Conservation (phyloP, 2,888 invertebrate genomes). For the Tholera decimalis region DNA sequence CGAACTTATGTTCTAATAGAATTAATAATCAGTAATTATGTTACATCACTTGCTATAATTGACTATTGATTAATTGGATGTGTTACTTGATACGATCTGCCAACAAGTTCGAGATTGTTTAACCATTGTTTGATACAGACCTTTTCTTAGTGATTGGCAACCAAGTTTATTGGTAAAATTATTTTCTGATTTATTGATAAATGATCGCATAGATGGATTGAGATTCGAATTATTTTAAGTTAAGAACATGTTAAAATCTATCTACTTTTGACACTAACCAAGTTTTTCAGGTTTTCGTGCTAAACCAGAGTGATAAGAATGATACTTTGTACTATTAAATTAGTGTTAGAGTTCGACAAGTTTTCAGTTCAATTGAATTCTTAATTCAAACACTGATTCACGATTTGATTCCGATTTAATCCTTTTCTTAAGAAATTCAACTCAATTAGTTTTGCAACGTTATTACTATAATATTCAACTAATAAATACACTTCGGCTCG, state of each 20-base stretch:
- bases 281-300: no score
- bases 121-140: slow-evolving; percentile 59
- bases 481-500: slow-evolving; percentile 16
- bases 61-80: slow-evolving; percentile 6
- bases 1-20: neutral
- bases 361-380: no score
- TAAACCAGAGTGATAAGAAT: no score
- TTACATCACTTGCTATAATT: slow-evolving; percentile 24
- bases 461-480: neutral
- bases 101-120: slow-evolving; percentile 39
- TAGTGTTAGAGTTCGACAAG: no score
- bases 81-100: slow-evolving; percentile 10
- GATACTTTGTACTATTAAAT: no score
- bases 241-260: no score
- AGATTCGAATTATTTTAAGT: no score
- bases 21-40: slow-evolving; percentile 20
- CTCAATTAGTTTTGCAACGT: neutral
- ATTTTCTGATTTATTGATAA: neutral
- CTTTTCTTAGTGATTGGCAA: slow-evolving; percentile 65
- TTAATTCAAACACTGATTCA: no score
- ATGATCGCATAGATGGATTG: neutral
- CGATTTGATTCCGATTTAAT: no score
- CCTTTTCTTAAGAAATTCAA: neutral
- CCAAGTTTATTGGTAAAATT: slow-evolving; percentile 6
- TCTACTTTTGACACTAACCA: no score